Evolutionary conservation across 2,888 invertebrate genomes (phyloP).

Genomic region (Coelinius sp.): DNA sequence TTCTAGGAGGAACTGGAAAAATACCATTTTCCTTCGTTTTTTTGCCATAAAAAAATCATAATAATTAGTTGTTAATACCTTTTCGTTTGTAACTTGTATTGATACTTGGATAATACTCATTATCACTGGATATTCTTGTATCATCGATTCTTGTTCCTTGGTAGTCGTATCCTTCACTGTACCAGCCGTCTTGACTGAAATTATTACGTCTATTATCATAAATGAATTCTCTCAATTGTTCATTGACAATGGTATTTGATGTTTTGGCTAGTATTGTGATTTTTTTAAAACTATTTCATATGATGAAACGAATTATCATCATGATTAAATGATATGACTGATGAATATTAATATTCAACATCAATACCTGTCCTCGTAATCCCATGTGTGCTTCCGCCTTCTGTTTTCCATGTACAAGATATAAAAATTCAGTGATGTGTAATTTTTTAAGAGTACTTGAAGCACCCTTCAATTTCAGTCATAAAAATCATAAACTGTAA

Average conservation of each 20-base stretch:
- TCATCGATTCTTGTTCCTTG: conserved; percentile 70
- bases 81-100: conserved; percentile 61
- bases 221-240: background rate
- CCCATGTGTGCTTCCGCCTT: conserved; percentile 74
- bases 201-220: too few relatives aligned
- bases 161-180: conserved; percentile 73
- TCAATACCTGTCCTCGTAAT: conserved; percentile 74
- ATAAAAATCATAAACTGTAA: too few relatives aligned
- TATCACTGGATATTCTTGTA: conserved; percentile 70
- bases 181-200: conserved; percentile 75
- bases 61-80: conserved; percentile 41
- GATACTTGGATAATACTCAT: conserved; percentile 70
- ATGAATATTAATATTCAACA: conserved; percentile 31
- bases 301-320: background rate
- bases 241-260: too few relatives aligned
- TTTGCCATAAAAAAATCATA: background rate
- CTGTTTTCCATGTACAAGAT: conserved; percentile 62
- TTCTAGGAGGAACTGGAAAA: conserved; percentile 72
- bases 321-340: conserved; percentile 4
- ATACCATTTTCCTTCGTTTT: too few relatives aligned
- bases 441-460: background rate
- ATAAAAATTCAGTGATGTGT: conserved; percentile 44
- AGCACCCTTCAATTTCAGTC: too few relatives aligned
- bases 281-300: background rate
- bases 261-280: too few relatives aligned